Base-by-base conservation (phyloP, 2,113 vertebrate genomes). In the Bufo gargarizans region DNA sequence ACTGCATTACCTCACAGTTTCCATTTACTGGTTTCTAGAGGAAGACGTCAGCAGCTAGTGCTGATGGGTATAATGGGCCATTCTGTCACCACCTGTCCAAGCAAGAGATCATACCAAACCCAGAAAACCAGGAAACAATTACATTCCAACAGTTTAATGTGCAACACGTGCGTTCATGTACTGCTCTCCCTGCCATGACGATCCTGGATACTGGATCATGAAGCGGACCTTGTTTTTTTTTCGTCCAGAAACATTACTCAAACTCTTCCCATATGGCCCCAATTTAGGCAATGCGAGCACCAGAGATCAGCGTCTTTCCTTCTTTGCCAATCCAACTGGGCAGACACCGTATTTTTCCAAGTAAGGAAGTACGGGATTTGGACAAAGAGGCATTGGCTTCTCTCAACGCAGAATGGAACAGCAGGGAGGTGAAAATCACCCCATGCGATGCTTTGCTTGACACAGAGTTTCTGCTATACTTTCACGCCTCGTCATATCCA, bases 71-170 rank as follows among this genome's bases (percentile, higher is more conserved):
- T 86, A 77, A 77, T 77, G 49, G 53, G 22, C n/a, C 63, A 14
- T 58, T 58, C 77, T 87, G n/a, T 87, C 86, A 87, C 45, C 86
- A 87, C 86, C 49, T 81, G 61, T n/a, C 45, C 17, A 86, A 61
- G 43, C 43, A 86, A 86, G 72, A 86, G 14, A n/a, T 77, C 61
- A 77, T 77, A 47, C 12, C 4, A 81, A 79, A 81, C 77, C 76
- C 61, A 56, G 20, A 56, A 86, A 77, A 74, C 17, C 56, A 77
- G 72, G 85, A 86, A 86, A 77, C 85, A 53, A 77, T 86, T 86
- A 86, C 3, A 3, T 78, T 65, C 6, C 85, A 45, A 77, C 22
- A 43, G 67, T 43, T 74, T 43, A 53, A 85, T 74, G 50, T 43
- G 13, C 33, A 13, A 17, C 77, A 33, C 17, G 77, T 80, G 53